A percentile compares a stretch with the other conserved stretches of the same genome.
phyloP scores from a whole-genome alignment of 2,888 invertebrate species.

The Agonopterix heracliana region DNA sequence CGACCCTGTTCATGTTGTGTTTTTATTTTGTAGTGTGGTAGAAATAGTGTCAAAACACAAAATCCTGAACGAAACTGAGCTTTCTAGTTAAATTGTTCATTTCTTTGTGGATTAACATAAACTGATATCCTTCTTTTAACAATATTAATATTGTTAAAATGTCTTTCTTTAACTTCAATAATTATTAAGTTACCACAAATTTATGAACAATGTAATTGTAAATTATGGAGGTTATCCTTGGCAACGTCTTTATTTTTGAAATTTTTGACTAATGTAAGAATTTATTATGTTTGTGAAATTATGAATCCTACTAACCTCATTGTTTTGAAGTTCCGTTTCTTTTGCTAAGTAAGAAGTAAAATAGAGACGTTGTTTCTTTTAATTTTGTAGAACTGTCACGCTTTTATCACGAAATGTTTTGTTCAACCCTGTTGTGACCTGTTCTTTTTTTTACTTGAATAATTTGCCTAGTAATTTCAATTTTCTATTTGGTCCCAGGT shows the following conservation, averaged over 20 bases:
- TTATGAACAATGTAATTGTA: slow-evolving; percentile 51
- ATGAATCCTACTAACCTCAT: neutral
- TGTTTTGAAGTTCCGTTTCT: slow-evolving; percentile 1
- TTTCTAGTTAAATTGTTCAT: slow-evolving; percentile 56
- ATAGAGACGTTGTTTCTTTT: slow-evolving; percentile 44
- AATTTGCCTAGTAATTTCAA: slow-evolving; percentile 23
- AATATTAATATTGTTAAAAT: slow-evolving; percentile 1
- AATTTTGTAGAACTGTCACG: slow-evolving; percentile 47
- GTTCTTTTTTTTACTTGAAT: slow-evolving; percentile 12
- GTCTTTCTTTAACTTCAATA: slow-evolving; percentile 3
- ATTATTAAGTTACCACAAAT: slow-evolving; percentile 39
- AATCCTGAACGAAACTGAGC: slow-evolving; percentile 71
- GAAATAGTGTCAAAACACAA: slow-evolving; percentile 39
- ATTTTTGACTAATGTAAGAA: slow-evolving; percentile 8
- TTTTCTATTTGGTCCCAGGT: slow-evolving; percentile 52
- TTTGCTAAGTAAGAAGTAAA: slow-evolving; percentile 16
- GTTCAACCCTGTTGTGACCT: slow-evolving; percentile 67
- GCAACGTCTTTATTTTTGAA: slow-evolving; percentile 46
- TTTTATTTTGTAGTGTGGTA: slow-evolving; percentile 36
- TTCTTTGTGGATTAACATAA: slow-evolving; percentile 47
- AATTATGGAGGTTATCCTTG: slow-evolving; percentile 50
- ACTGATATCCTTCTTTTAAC: neutral
- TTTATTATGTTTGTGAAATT: slow-evolving; percentile 1
- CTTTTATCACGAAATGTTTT: slow-evolving; percentile 64
- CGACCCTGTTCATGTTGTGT: slow-evolving; percentile 15